phyloP scores from a whole-genome alignment of 1,140 invertebrate species.

The Nilaparvata lugens region DNA sequence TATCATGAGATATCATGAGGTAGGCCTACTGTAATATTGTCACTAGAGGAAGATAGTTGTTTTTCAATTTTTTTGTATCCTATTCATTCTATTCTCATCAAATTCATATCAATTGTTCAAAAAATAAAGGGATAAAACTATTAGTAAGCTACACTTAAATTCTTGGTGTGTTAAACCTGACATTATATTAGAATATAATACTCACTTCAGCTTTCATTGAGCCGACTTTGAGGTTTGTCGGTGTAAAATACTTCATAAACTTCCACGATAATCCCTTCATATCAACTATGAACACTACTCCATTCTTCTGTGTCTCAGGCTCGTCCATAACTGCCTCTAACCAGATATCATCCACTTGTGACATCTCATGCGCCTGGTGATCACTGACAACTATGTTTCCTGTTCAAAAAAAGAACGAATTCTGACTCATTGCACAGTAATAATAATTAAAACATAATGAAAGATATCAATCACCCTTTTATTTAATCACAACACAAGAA shows the following conservation, averaged over 20 bases:
- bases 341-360: slow-evolving; percentile 31
- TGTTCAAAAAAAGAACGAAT: slow-evolving; percentile 7
- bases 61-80: too few species aligned
- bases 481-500: too few species aligned
- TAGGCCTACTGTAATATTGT: too few species aligned
- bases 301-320: slow-evolving; percentile 30
- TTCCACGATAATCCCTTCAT: slow-evolving; percentile 30
- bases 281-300: slow-evolving; percentile 34
- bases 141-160: background rate
- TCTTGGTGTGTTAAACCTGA: background rate
- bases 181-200: slow-evolving; percentile 10
- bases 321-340: slow-evolving; percentile 31
- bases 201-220: slow-evolving; percentile 29
- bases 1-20: too few species aligned
- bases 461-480: too few species aligned
- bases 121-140: background rate
- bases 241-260: slow-evolving; percentile 33
- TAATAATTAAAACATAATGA: too few species aligned
- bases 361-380: slow-evolving; percentile 19
- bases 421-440: background rate
- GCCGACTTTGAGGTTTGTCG: slow-evolving; percentile 28
- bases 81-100: too few species aligned
- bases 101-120: too few species aligned
- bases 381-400: slow-evolving; percentile 23
- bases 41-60: too few species aligned